Evolutionary conservation across 2,113 vertebrate genomes (phyloP), one percentile per base, ranked within the genome.

Genomic region (Chloroceryle aenea): DNA sequence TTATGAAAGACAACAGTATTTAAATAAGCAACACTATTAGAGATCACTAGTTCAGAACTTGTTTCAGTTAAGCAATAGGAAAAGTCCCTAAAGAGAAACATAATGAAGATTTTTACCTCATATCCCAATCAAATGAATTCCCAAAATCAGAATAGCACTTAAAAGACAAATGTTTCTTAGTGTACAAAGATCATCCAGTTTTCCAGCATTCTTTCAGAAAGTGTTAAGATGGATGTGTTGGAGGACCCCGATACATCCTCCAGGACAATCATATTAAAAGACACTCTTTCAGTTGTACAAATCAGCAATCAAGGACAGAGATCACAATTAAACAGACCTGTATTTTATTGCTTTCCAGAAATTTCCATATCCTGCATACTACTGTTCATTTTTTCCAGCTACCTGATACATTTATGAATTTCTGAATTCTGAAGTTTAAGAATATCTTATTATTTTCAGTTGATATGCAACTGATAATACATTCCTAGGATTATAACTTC

Each of bases 341-440:
- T 69, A 85, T 73, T 96, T 97, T 94, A 94, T 90, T 86, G 26
- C 15, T 78, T 42, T 72, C 21, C 55, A 85, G 55, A 95, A 59
- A 16, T 58, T 76, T 76, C 56, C 3, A 5, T 42, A 53, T 21
- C 47, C 61, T 47, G 52, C 50, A 61, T 10, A 90, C 19, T 38
- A 85, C 17, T 16, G 27, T 91, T 40, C 38, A 40, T 10, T 11
- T 82, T 72, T 63, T 87, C 13, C 72, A 72, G 21, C 22, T 77
- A 72, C 14, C 8, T 0, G 1, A 87, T 34, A 86, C 14, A 90
- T 22, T 42, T 7, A 50, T 4, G 23, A 83, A 83, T 71, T 83
- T 32, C 34, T 45, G 26, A 86, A 81, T 12, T 48, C 40, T 84
- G 29, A 95, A 38, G 22, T 48, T 76, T 69, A 93, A 92, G 36